A percentile compares a stretch with the other conserved stretches of the same genome.
phyloP scores from a whole-genome alignment of 2,113 vertebrate species.

The Shinisaurus crocodilurus region DNA sequence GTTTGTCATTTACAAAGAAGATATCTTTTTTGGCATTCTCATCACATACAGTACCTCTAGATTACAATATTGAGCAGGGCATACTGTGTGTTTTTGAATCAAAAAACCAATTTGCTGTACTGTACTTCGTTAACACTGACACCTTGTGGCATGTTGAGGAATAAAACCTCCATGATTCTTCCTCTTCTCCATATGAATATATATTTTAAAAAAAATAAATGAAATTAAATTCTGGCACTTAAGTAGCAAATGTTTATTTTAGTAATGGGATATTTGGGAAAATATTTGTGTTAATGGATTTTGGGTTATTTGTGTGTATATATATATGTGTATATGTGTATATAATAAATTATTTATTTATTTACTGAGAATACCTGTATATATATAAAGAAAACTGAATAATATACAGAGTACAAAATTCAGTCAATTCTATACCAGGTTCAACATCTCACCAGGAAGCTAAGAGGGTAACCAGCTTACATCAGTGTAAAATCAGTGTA shows the following conservation, averaged over 20 bases:
- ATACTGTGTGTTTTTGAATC: neutral
- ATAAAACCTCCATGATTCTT: neutral
- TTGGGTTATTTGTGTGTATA: neutral
- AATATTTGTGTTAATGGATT: neutral
- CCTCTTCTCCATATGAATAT: neutral
- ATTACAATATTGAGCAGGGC: neutral
- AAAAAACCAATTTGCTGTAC: neutral
- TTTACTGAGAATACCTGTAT: too few species aligned
- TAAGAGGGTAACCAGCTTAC: neutral
- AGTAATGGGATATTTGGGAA: neutral
- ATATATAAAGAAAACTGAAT: too few species aligned
- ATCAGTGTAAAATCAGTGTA: neutral
- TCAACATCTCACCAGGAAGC: neutral
- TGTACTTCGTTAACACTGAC: conserved; percentile 70
- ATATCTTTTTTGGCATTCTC: conserved; percentile 1
- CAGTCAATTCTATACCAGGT: neutral
- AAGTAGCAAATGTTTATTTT: neutral
- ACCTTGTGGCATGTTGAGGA: conserved; percentile 73
- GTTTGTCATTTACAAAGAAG: conserved; percentile 13
- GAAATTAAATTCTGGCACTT: neutral
- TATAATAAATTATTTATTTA: too few species aligned
- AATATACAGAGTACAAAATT: neutral
- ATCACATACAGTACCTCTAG: neutral
- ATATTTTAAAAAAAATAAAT: neutral
- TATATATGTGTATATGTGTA: too few species aligned